Conservation (phyloP, 2,113 vertebrate species). For the Leiothrix lutea region DNA sequence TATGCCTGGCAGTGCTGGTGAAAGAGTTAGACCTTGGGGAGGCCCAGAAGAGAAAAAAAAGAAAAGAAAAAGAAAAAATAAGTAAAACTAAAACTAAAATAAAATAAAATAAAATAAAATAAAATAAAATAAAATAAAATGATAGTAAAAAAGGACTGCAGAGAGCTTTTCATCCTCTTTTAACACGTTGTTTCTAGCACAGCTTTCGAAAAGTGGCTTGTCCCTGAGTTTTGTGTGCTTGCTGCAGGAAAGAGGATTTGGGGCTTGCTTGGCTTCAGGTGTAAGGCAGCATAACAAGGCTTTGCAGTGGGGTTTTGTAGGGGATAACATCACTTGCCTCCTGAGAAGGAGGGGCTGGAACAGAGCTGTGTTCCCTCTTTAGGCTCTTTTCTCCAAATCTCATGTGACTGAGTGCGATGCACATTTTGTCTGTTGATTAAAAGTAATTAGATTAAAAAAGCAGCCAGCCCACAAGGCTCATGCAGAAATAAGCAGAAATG, state of each 20-base stretch:
- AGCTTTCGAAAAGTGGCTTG: not conserved
- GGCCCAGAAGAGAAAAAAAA: not conserved
- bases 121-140: too few species aligned
- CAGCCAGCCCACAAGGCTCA: not conserved
- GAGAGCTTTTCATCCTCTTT: not conserved
- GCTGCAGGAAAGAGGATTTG: not conserved
- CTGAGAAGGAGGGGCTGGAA: fast-evolving
- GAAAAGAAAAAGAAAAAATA: not conserved
- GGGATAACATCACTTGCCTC: not conserved
- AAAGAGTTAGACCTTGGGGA: constrained; percentile 39
- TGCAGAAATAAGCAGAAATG: not conserved
- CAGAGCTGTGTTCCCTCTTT: not conserved
- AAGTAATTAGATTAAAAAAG: not conserved
- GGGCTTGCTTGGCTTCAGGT: not conserved
- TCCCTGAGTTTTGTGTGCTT: fast-evolving
- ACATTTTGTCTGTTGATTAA: not conserved
- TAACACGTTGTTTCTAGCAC: not conserved
- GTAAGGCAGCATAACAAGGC: fast-evolving
- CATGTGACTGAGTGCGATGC: not conserved
- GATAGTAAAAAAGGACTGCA: fast-evolving
- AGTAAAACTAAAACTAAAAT: too few species aligned
- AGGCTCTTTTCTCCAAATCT: not conserved
- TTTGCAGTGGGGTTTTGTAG: not conserved
- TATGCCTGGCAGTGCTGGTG: not conserved
- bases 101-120: too few species aligned